phyloP scores from a whole-genome alignment of 2,113 vertebrate species.

The Tylochromis polylepis region DNA sequence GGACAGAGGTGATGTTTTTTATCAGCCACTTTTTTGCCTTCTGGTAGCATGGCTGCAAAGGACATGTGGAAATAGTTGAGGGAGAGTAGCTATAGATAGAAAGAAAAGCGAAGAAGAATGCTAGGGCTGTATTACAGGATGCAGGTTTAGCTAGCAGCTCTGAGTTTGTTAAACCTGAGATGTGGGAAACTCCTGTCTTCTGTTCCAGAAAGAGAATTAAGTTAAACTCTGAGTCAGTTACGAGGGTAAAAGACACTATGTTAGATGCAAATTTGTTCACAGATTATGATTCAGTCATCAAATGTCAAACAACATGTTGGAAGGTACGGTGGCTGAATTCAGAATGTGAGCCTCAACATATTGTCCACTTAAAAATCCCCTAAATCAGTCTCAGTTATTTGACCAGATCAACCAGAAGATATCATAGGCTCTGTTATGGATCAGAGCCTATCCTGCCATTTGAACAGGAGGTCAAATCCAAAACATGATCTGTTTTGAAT shows the following conservation, averaged over 20 bases:
- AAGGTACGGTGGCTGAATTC: background rate
- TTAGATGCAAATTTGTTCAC: background rate
- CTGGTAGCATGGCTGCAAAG: constrained; percentile 76
- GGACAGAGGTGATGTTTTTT: constrained; percentile 76
- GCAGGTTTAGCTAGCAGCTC: background rate
- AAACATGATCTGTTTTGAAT: background rate
- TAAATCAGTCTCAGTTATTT: background rate
- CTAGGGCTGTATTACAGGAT: background rate
- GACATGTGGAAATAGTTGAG: background rate
- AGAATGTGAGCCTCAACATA: background rate
- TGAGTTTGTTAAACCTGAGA: background rate
- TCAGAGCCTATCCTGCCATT: background rate
- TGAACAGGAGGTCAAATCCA: background rate
- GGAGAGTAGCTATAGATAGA: background rate
- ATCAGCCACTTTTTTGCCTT: constrained; percentile 78
- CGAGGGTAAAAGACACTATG: background rate
- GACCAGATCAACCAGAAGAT: background rate
- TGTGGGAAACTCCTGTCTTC: background rate
- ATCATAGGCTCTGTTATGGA: background rate
- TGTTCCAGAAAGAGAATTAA: background rate
- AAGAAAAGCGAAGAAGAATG: background rate
- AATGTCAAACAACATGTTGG: background rate
- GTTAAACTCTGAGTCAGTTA: background rate
- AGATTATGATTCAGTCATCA: background rate
- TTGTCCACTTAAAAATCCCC: background rate